A percentile compares a stretch with the other conserved stretches of the same genome.
Evolutionary conservation across 2,888 invertebrate species (phyloP).

Genomic region (Rhaphigaster nebulosa): DNA sequence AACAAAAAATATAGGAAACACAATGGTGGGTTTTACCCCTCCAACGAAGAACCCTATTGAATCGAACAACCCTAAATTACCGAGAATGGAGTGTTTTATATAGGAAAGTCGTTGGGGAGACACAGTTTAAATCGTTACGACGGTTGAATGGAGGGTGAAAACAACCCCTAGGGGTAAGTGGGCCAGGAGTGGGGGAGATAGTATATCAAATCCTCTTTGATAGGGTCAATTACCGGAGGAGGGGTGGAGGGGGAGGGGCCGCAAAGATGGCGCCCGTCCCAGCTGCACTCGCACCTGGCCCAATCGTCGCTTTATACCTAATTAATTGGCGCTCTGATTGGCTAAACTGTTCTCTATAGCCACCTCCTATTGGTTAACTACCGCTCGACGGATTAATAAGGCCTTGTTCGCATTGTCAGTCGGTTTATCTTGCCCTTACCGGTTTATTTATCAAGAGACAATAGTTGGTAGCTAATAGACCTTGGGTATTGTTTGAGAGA

Average conservation of each 20-base stretch:
- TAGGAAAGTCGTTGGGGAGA: constrained; percentile 44
- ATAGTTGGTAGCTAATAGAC: constrained; percentile 2
- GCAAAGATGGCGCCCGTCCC: constrained; percentile 54
- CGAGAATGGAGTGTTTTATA: constrained; percentile 21
- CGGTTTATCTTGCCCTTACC: neutral
- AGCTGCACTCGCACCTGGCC: constrained; percentile 44
- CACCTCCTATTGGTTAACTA: constrained; percentile 51
- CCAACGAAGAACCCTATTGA: neutral
- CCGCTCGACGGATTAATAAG: constrained; percentile 20
- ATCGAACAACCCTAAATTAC: constrained; percentile 21
- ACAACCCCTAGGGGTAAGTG: constrained; percentile 44
- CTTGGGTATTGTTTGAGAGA: neutral
- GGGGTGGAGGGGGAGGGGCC: constrained; percentile 47
- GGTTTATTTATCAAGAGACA: constrained; percentile 2
- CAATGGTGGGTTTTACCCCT: neutral
- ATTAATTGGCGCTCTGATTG: constrained; percentile 51
- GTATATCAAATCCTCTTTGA: constrained; percentile 30
- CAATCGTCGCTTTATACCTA: constrained; percentile 48
- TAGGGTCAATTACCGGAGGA: constrained; percentile 28
- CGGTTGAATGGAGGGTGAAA: constrained; percentile 45
- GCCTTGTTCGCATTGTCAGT: neutral
- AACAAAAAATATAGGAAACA: neutral
- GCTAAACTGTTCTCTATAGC: constrained; percentile 42
- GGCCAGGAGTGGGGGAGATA: constrained; percentile 32
- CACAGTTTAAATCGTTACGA: constrained; percentile 46